These are phyloP conservation scores for Silvanus unidentatus DNA, from an alignment of 2,888 invertebrate species.

Conservation along the genomic window DNA sequence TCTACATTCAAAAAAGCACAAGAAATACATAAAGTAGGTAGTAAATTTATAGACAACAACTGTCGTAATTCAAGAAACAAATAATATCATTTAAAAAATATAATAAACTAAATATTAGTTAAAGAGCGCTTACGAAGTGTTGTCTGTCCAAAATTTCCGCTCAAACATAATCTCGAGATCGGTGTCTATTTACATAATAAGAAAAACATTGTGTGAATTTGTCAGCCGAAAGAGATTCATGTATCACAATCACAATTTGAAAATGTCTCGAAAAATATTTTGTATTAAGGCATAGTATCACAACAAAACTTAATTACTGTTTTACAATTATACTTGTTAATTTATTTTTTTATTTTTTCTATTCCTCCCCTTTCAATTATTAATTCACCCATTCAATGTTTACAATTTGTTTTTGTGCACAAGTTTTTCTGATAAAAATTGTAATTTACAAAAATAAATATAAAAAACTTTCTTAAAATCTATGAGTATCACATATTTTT, in stretches of 20 bases:
- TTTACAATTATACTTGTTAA: too few species aligned
- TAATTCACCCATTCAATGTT: too few species aligned
- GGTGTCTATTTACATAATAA: slow-evolving; percentile 3
- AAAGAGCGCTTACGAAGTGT: slow-evolving; percentile 19
- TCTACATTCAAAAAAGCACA: slow-evolving; percentile 26
- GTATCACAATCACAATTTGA: slow-evolving; percentile 4
- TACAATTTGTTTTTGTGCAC: not conserved
- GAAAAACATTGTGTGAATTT: slow-evolving; percentile 8
- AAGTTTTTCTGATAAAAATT: not conserved
- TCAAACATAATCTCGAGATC: too few species aligned
- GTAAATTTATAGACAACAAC: slow-evolving; percentile 21
- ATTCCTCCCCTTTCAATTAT: too few species aligned
- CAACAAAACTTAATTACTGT: slow-evolving; percentile 19
- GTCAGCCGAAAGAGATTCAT: slow-evolving; percentile 5
- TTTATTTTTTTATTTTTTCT: too few species aligned
- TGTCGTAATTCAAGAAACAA: slow-evolving; percentile 11
- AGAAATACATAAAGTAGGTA: slow-evolving; percentile 24
- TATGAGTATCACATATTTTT: slow-evolving; percentile 32
- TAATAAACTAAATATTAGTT: slow-evolving; percentile 28
- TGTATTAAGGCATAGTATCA: slow-evolving; percentile 27
- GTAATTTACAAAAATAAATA: slow-evolving; percentile 33
- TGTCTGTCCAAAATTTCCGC: slow-evolving; percentile 11
- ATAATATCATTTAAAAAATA: slow-evolving; percentile 14
- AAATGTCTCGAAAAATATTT: slow-evolving; percentile 24
- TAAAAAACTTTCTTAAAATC: slow-evolving; percentile 25